phyloP scores from a whole-genome alignment of 2,113 vertebrate genomes.

The Crypturellus undulatus region DNA sequence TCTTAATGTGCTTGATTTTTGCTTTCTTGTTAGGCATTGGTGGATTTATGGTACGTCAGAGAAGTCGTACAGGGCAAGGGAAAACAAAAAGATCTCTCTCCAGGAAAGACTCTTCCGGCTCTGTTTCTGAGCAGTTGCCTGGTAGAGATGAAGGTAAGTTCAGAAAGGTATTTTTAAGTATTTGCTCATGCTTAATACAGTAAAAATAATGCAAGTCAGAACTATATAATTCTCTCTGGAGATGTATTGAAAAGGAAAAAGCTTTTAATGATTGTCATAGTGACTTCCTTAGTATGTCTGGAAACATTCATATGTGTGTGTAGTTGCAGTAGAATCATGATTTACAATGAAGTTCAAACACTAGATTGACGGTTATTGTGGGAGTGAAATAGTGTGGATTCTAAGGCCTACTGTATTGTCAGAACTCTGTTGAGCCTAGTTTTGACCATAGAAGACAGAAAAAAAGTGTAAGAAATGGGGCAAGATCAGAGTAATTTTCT shows the following conservation, averaged over 20 bases:
- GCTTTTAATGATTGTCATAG: background rate
- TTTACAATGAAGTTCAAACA: background rate
- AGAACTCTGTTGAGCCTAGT: background rate
- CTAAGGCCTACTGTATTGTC: background rate
- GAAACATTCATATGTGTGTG: background rate
- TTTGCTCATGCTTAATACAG: background rate
- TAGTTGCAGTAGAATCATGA: background rate
- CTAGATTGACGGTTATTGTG: background rate
- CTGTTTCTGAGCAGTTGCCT: conserved; percentile 81
- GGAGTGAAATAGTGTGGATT: background rate
- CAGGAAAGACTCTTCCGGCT: conserved; percentile 91
- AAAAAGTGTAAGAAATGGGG: background rate
- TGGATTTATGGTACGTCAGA: conserved; percentile 98
- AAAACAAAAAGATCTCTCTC: conserved; percentile 86
- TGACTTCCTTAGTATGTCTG: background rate
- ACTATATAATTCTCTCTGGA: background rate
- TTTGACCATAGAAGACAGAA: background rate
- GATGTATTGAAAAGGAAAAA: background rate
- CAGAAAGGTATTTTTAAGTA: background rate
- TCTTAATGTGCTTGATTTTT: background rate
- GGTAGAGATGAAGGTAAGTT: conserved; percentile 86
- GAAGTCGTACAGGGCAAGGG: conserved; percentile 89
- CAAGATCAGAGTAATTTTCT: background rate
- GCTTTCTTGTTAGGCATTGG: conserved; percentile 87
- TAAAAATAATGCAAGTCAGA: background rate